These are phyloP conservation scores for Zelleria hepariella DNA, from an alignment of 2,888 invertebrate species.

Conservation along the genomic window DNA sequence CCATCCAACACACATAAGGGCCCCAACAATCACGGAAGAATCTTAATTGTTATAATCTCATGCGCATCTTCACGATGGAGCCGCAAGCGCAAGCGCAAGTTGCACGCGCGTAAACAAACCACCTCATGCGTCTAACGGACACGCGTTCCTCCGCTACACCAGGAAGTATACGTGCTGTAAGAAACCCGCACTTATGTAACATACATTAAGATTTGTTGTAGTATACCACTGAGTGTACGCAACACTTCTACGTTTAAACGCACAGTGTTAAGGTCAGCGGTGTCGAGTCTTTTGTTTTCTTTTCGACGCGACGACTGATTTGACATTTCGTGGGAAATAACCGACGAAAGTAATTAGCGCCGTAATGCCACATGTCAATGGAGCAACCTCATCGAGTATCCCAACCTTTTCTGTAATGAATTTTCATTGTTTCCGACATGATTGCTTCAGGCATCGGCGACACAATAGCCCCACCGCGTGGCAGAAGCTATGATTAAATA, in stretches of 20 bases:
- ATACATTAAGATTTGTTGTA: background rate
- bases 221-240: background rate
- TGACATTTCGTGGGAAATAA: background rate
- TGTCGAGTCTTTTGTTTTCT: no score
- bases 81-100: background rate
- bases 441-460: background rate
- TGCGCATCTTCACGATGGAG: background rate
- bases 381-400: background rate
- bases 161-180: background rate
- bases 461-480: conserved; percentile 3
- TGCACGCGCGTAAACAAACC: background rate
- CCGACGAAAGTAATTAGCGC: background rate
- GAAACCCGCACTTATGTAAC: background rate
- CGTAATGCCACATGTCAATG: background rate
- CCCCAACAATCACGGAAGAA: background rate
- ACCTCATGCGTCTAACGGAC: background rate
- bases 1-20: background rate
- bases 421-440: conserved; percentile 38
- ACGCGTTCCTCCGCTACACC: background rate
- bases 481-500: conserved; percentile 53
- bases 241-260: background rate
- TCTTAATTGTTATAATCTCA: background rate
- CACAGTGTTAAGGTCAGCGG: no score
- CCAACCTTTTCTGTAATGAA: conserved; percentile 11
- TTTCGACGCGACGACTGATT: background rate